A percentile compares a stretch with the other conserved stretches of the same genome.
These are phyloP conservation scores for Trissolcus basalis DNA, from an alignment of 1,140 invertebrate species.

Conservation along the genomic window DNA sequence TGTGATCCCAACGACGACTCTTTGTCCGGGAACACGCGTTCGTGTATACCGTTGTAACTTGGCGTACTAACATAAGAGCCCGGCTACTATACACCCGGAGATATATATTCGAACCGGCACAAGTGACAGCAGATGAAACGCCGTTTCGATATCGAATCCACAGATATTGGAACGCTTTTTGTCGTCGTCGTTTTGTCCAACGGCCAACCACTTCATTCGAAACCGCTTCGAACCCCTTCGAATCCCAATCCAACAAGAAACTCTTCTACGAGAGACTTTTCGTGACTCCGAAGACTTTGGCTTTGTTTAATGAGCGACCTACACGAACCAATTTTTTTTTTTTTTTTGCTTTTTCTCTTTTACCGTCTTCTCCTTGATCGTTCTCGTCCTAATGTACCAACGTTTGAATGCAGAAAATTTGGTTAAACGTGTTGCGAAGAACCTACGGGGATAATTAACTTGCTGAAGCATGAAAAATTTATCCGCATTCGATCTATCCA, in stretches of 20 bases:
- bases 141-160: no score
- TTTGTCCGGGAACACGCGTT: constrained; percentile 45
- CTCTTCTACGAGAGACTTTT: no score
- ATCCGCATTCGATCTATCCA: neutral
- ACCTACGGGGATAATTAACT: constrained; percentile 23
- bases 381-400: neutral
- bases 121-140: constrained; percentile 22
- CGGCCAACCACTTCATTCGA: no score
- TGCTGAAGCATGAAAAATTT: neutral
- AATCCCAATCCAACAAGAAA: no score
- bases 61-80: constrained; percentile 33
- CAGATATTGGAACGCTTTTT: no score
- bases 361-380: no score
- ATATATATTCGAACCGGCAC: constrained; percentile 26
- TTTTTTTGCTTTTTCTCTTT: neutral
- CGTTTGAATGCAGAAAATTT: constrained; percentile 11
- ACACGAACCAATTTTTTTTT: no score
- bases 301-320: no score
- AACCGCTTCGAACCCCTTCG: no score
- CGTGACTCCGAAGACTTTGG: no score
- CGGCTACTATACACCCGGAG: constrained; percentile 24
- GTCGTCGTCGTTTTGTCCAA: no score
- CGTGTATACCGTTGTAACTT: constrained; percentile 50
- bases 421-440: constrained; percentile 21
- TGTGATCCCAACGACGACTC: constrained; percentile 26